These are phyloP conservation scores for Cliona cf. orientalis DNA, from an alignment of 37 sponge, comb jelly and placozoan species.

Conservation along the genomic window DNA sequence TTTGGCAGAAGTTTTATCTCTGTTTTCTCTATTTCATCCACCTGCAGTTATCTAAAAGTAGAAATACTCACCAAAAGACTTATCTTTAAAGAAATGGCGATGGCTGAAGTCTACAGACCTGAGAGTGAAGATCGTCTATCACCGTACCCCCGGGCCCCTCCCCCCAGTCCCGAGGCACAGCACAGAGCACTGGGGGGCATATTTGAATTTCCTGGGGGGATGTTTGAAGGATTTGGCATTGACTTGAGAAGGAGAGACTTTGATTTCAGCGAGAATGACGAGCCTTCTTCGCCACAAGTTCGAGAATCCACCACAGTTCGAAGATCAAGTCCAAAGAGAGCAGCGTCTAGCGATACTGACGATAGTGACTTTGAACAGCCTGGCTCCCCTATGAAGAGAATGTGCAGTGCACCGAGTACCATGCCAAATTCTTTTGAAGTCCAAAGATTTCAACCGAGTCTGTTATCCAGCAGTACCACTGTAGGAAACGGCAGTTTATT, in stretches of 20 bases:
- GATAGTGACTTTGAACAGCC: background rate
- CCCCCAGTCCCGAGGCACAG: slow-evolving; percentile 57
- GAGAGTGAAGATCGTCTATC: slow-evolving; percentile 11
- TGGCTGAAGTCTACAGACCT: slow-evolving; percentile 40
- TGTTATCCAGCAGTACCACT: background rate
- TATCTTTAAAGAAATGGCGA: slow-evolving; percentile 39
- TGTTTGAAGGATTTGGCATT: slow-evolving; percentile 11
- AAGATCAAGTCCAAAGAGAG: no score
- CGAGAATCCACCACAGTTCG: no score
- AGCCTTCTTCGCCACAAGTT: background rate
- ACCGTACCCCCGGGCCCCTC: slow-evolving; percentile 42
- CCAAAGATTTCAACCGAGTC: background rate
- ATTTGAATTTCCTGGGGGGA: slow-evolving; percentile 29
- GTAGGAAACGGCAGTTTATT: background rate
- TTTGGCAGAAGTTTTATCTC: no score
- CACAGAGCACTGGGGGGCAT: background rate
- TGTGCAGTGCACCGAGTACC: slow-evolving; percentile 12
- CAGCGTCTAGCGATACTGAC: background rate
- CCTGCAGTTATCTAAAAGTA: no score
- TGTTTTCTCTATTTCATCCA: no score
- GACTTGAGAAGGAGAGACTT: slow-evolving; percentile 11
- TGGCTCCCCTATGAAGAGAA: slow-evolving; percentile 15
- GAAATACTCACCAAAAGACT: background rate
- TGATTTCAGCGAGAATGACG: background rate
- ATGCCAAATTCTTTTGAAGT: background rate